Evolutionary conservation across 2,797 vertebrate genomes (phyloP), one percentile per base, ranked within the genome.

Genomic region (Siniperca obscura): DNA sequence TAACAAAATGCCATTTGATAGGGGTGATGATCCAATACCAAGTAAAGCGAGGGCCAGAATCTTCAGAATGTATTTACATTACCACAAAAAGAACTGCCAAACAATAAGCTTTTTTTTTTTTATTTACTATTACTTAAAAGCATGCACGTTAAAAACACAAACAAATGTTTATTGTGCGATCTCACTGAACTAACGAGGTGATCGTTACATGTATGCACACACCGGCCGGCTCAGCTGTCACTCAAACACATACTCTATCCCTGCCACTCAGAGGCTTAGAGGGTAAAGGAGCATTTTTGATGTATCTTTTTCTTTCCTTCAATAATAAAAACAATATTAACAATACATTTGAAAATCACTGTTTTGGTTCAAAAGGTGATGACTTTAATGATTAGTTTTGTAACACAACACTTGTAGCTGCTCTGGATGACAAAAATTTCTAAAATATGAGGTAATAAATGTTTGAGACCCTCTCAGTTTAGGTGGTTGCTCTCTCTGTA

Each of bases 381-480:
- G 38, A 25, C 7, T 70, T 46, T 56, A 53, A 12, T n/a, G 25
- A n/a, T 25, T 40, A 65, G 46, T 25, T 70, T 10, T 14, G 27
- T 30, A 69, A 2, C 40, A 25, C 44, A 13, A 44, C 62, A 25
- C 62, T 25, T 64, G 55, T 0, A 60, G 30, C 57, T 52, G n/a
- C 57, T 57, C 25, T 21, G 17, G 81, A n/a, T 61, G 42, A 77
- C 56, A 74, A 36, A 50, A 55, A 48, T 7, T 8, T n/a, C 36
- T 42, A 27, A 57, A 83, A 77, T 69, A 52, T 60, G 59, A 70
- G 62, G 59, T 34, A 75, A 75, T 64, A 61, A 59, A 71, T 61
- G 73, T 85, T 59, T 69, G 61, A 70, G 72, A 68, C 74, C 36
- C 50, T 65, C 71, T 83, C 56, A 14, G 27, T 66, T 55, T 56